Conservation (phyloP, 2,797 vertebrate species). For the Cryptoprocta ferox region DNA sequence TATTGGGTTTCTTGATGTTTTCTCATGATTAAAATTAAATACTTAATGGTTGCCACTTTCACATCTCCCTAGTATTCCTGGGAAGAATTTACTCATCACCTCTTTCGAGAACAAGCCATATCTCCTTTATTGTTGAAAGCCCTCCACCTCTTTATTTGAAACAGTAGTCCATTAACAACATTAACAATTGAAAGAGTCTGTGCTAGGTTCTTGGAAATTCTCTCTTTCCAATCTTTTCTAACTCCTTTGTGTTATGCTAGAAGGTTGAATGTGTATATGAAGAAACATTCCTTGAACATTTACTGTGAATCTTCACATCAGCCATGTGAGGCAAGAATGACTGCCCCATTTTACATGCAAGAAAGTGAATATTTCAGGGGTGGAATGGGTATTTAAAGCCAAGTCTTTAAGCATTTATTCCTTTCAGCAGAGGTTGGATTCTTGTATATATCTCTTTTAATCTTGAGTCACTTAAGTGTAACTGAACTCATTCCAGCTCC, state of each 20-base stretch:
- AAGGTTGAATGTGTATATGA: not conserved
- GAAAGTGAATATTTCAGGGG: not conserved
- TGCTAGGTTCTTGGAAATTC: not conserved
- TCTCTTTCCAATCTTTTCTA: not conserved
- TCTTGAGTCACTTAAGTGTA: not conserved
- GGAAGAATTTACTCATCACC: not conserved
- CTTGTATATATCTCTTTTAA: not conserved
- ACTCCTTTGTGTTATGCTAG: not conserved
- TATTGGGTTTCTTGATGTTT: slow-evolving; percentile 34
- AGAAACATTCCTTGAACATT: not conserved
- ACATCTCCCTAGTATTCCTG: not conserved
- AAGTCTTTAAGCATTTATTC: not conserved
- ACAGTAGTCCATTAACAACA: not conserved
- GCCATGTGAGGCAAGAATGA: not conserved
- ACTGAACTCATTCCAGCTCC: not conserved
- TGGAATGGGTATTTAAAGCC: not conserved
- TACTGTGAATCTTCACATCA: not conserved
- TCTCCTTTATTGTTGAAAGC: slow-evolving; percentile 3
- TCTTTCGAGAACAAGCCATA: not conserved
- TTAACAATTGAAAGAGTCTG: not conserved
- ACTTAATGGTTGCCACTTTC: not conserved
- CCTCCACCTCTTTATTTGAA: not conserved
- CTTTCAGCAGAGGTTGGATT: not conserved
- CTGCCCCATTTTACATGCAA: not conserved
- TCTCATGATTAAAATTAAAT: not conserved